A percentile compares a stretch with the other conserved stretches of the same genome.
Conservation (phyloP, 2,888 invertebrate species). For the Caenorhabditis wallacei region DNA sequence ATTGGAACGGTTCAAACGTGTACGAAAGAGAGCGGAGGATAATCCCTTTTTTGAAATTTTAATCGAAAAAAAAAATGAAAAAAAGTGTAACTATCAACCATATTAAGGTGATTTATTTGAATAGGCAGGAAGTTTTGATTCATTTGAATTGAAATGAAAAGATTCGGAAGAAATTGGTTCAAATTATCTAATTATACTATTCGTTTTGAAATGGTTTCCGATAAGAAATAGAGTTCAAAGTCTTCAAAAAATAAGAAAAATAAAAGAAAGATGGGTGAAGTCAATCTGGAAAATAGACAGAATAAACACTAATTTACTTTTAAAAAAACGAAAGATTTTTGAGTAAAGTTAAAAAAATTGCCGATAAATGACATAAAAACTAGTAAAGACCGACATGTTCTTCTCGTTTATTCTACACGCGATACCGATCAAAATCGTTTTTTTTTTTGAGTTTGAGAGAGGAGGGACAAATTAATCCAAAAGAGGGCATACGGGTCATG, state of each 20-base stretch:
- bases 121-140: slow-evolving; percentile 4
- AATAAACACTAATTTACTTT: neutral
- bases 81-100: slow-evolving; percentile 14
- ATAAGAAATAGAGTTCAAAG: neutral
- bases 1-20: slow-evolving; percentile 55
- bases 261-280: neutral
- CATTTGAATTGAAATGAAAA: neutral
- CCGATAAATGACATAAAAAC: slow-evolving; percentile 41
- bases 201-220: neutral
- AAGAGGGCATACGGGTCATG: slow-evolving; percentile 51
- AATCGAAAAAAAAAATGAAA: slow-evolving; percentile 18
- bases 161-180: neutral
- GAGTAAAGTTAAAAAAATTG: slow-evolving; percentile 48
- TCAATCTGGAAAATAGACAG: neutral
- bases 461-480: slow-evolving; percentile 41
- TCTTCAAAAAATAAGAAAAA: neutral
- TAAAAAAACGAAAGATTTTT: neutral
- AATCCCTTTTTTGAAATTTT: slow-evolving; percentile 45
- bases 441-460: slow-evolving; percentile 2
- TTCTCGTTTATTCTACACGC: slow-evolving; percentile 41
- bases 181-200: neutral
- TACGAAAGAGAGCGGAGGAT: slow-evolving; percentile 34
- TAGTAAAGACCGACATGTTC: slow-evolving; percentile 37
- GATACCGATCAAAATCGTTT: slow-evolving; percentile 43
- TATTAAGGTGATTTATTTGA: slow-evolving; percentile 3